A percentile compares a stretch with the other conserved stretches of the same genome.
These are phyloP conservation scores for Ornithorhynchus anatinus DNA, from an alignment of 2,113 vertebrate genomes.

Conservation along the genomic window DNA sequence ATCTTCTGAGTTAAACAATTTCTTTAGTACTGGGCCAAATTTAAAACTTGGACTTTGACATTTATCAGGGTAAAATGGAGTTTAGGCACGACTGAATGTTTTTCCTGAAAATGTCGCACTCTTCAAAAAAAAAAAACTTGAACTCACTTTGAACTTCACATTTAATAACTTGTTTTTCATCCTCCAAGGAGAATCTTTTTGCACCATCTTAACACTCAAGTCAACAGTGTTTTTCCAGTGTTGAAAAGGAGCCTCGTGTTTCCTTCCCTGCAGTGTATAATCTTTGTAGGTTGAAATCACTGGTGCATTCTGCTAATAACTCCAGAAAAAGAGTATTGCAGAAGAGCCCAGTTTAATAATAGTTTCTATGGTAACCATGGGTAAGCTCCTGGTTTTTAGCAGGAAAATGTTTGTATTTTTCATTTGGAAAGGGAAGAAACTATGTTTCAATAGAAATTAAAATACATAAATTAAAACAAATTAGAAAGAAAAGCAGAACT, in stretches of 20 bases:
- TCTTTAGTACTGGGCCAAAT: too few relatives aligned
- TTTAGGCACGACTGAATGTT: neutral
- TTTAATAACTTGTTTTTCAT: too few relatives aligned
- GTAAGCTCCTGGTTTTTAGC: too few relatives aligned
- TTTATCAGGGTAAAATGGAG: slow-evolving; percentile 18
- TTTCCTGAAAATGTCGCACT: slow-evolving; percentile 8
- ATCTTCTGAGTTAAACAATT: too few relatives aligned
- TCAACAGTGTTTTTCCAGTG: neutral
- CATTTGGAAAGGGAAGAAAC: too few relatives aligned
- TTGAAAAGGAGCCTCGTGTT: neutral
- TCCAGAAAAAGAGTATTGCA: neutral
- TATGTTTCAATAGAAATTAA: too few relatives aligned
- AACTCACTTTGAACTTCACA: too few relatives aligned
- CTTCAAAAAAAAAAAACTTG: neutral
- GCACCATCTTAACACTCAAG: neutral
- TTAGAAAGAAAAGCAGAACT: too few relatives aligned
- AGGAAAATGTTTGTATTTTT: too few relatives aligned
- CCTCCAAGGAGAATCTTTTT: too few relatives aligned
- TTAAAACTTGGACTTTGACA: too few relatives aligned
- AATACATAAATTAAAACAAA: too few relatives aligned
- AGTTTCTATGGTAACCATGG: neutral
- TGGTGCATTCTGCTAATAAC: neutral
- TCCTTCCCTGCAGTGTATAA: neutral
- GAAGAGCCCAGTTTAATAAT: neutral
- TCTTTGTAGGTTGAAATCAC: neutral